phyloP scores from a whole-genome alignment of 2,113 vertebrate genomes.

The Argyrosomus japonicus region DNA sequence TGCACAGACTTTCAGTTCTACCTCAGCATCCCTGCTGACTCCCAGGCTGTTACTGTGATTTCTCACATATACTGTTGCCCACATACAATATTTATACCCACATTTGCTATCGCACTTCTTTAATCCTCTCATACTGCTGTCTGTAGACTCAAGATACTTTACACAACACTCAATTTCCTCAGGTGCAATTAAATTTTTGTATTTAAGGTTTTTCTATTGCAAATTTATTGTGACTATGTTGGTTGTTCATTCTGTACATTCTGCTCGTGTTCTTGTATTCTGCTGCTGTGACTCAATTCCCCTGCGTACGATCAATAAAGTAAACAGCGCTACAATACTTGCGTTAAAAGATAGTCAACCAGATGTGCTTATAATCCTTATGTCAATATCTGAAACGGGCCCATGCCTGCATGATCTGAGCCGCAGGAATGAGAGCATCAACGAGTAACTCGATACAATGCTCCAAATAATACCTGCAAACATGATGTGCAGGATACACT shows the following conservation, averaged over 20 bases:
- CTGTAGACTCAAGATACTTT: neutral
- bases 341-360: too few species aligned
- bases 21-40: neutral
- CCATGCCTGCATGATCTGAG: neutral
- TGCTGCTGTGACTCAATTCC: neutral
- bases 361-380: too few species aligned
- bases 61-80: neutral
- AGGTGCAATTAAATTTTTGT: neutral
- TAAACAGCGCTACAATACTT: too few species aligned
- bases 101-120: neutral
- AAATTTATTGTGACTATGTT: neutral
- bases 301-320: neutral
- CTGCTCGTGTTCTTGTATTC: neutral
- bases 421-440: neutral
- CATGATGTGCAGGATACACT: neutral
- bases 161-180: neutral
- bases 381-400: neutral
- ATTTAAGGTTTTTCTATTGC: neutral
- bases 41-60: slow-evolving; percentile 3
- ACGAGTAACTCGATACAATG: neutral
- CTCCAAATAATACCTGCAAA: neutral
- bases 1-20: slow-evolving; percentile 51
- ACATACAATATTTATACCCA: slow-evolving; percentile 10
- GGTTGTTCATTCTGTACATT: neutral
- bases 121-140: neutral